Evolutionary conservation across 2,888 invertebrate genomes (phyloP).

Genomic region (Hesperia comma): DNA sequence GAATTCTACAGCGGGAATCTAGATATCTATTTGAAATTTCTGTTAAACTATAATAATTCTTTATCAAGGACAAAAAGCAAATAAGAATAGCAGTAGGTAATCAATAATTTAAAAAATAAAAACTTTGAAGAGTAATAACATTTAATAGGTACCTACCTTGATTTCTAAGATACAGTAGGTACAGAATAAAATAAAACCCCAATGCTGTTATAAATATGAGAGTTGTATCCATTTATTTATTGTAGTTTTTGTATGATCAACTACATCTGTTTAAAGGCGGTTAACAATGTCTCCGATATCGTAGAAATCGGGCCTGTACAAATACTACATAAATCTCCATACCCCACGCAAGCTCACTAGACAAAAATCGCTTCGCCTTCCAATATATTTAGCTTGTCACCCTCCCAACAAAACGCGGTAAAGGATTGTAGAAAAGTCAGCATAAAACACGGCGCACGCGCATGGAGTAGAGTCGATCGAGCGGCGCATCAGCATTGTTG

Average conservation of each 20-base stretch:
- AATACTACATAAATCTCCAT: constrained; percentile 43
- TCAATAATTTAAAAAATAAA: too few relatives aligned
- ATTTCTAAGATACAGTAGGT: too few relatives aligned
- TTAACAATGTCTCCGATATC: constrained; percentile 27
- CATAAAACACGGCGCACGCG: constrained; percentile 73
- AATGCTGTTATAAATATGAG: too few relatives aligned
- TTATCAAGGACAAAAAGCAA: neutral
- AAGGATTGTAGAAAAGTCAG: constrained; percentile 74
- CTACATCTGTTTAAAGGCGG: constrained; percentile 26
- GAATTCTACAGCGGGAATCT: constrained; percentile 18
- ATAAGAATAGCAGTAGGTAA: neutral
- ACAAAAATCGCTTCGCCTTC: constrained; percentile 77
- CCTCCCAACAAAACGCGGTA: constrained; percentile 68
- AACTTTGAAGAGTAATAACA: too few relatives aligned
- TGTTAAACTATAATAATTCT: neutral
- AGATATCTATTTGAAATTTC: constrained; percentile 18
- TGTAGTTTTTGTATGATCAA: neutral
- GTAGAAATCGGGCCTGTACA: constrained; percentile 15
- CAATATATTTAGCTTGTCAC: constrained; percentile 76
- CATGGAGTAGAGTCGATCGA: constrained; percentile 69
- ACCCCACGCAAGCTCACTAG: constrained; percentile 77
- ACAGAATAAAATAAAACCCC: neutral
- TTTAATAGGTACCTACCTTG: too few relatives aligned
- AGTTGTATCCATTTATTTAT: constrained; percentile 1
- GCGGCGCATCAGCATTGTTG: constrained; percentile 59